These are phyloP conservation scores for Gadus macrocephalus DNA, from an alignment of 2,113 vertebrate species.

Conservation along the genomic window DNA sequence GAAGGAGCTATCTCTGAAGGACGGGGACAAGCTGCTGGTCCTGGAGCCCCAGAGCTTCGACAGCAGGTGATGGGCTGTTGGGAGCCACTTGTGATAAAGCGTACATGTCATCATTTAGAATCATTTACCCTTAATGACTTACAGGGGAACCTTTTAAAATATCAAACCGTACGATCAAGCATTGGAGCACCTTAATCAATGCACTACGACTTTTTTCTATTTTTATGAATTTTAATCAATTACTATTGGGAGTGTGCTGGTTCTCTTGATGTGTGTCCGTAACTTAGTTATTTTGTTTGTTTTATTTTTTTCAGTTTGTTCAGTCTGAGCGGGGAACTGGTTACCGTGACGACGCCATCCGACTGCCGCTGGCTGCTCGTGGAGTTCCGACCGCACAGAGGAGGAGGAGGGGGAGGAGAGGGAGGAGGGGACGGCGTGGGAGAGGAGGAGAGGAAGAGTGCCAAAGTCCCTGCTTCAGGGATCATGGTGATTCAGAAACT, in stretches of 20 bases:
- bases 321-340: conserved; percentile 61
- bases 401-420: conserved; percentile 11
- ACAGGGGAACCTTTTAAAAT: too few relatives aligned
- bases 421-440: conserved; percentile 27
- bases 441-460: conserved; percentile 59
- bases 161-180: too few relatives aligned
- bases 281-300: not conserved
- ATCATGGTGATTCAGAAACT: conserved; percentile 68
- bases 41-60: conserved; percentile 72
- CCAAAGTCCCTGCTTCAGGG: conserved; percentile 78
- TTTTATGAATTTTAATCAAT: too few relatives aligned
- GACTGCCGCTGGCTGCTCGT: conserved; percentile 87
- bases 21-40: conserved; percentile 81
- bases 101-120: too few relatives aligned
- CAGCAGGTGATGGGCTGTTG: conserved; percentile 73
- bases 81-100: too few relatives aligned
- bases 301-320: conserved; percentile 58
- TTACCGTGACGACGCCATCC: conserved; percentile 74
- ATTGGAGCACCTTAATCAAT: too few relatives aligned
- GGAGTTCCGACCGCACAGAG: conserved; percentile 66
- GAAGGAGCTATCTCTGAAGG: conserved; percentile 74
- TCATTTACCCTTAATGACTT: too few relatives aligned
- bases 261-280: too few relatives aligned
- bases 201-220: too few relatives aligned
- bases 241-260: too few relatives aligned